Evolutionary conservation across 2,888 invertebrate genomes (phyloP).

Genomic region (Linnaemya tessellans): DNA sequence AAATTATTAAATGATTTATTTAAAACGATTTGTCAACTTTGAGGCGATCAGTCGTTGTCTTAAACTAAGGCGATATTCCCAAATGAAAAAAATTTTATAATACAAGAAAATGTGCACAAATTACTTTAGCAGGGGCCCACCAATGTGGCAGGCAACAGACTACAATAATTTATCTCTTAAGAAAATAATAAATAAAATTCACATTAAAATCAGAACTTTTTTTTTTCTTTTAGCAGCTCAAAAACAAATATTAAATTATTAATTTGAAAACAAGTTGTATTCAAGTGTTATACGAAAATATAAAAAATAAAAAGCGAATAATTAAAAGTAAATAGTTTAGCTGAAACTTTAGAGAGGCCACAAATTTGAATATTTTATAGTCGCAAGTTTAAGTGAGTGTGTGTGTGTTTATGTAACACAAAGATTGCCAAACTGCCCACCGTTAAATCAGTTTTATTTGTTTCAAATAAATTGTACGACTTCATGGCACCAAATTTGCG

Average conservation of each 20-base stretch:
- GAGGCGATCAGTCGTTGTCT: conserved; percentile 36
- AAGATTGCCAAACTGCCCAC: conserved; percentile 60
- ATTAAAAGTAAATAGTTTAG: conserved; percentile 63
- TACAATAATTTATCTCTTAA: conserved; percentile 45
- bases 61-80: conserved; percentile 52
- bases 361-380: conserved; percentile 39
- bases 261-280: conserved; percentile 42
- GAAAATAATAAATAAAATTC: conserved; percentile 52
- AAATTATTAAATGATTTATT: conserved; percentile 70
- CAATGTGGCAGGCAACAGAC: conserved; percentile 35
- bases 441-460: conserved; percentile 52
- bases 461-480: conserved; percentile 67
- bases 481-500: conserved; percentile 71
- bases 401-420: not conserved
- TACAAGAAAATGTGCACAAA: conserved; percentile 2
- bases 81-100: conserved; percentile 1
- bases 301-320: conserved; percentile 35
- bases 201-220: conserved; percentile 31
- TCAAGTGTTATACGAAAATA: not conserved
- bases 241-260: conserved; percentile 32
- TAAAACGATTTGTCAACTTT: conserved; percentile 61
- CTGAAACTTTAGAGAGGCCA: conserved; percentile 45
- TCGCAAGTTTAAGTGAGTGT: not conserved
- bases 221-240: conserved; percentile 3
- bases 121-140: conserved; percentile 56